Percentiles rank a stretch among this genome's conserved stretches.
Conservation (phyloP, 2,113 vertebrate genomes). For the Colius striatus region DNA sequence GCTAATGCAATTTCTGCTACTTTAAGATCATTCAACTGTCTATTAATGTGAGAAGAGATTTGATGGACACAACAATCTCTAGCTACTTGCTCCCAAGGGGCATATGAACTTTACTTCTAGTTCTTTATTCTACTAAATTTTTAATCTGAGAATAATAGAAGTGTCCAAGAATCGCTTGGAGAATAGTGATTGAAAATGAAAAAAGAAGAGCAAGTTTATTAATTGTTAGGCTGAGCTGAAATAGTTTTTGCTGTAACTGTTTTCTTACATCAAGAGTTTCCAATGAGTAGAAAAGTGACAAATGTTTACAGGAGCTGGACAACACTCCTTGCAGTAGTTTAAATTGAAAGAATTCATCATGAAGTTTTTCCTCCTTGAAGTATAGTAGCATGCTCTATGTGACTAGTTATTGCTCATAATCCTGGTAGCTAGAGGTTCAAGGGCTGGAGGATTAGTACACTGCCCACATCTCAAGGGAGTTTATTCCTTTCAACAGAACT, state of each 20-base stretch:
- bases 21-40: slow-evolving; percentile 52
- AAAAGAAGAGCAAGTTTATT: slow-evolving; percentile 38
- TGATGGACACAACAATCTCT: slow-evolving; percentile 72
- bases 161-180: background rate
- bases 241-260: background rate
- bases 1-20: slow-evolving; percentile 42
- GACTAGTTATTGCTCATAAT: background rate
- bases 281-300: slow-evolving; percentile 43
- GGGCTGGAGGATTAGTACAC: background rate
- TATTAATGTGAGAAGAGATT: slow-evolving; percentile 47
- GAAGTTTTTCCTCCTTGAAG: background rate
- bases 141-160: slow-evolving; percentile 42
- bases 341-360: slow-evolving; percentile 53
- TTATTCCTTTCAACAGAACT: background rate
- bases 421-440: background rate
- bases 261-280: slow-evolving; percentile 24
- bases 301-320: slow-evolving; percentile 36
- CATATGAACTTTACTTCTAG: slow-evolving; percentile 61
- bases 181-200: slow-evolving; percentile 26
- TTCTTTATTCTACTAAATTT: slow-evolving; percentile 69
- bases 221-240: slow-evolving; percentile 32
- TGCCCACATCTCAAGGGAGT: background rate
- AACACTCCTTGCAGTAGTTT: slow-evolving; percentile 32
- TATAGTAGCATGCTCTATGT: background rate
- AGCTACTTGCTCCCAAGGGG: slow-evolving; percentile 50